Conservation (phyloP, 2,797 vertebrate species). For the Artibeus jamaicensis region DNA sequence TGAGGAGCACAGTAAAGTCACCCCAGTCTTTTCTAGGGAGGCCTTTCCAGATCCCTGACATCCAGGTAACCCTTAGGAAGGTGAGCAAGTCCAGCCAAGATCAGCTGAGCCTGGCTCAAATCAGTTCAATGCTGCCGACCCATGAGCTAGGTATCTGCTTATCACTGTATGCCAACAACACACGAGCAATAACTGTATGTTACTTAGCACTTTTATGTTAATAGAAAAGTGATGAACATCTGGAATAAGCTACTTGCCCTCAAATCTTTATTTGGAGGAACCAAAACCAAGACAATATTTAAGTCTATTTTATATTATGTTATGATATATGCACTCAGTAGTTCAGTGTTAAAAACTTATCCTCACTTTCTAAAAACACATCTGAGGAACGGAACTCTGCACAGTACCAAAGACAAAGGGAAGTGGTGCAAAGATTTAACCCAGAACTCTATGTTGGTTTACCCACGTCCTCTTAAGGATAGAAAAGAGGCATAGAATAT, state of each 20-base stretch:
- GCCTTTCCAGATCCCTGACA: background rate
- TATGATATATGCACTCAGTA: background rate
- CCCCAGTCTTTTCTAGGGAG: background rate
- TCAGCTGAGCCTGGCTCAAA: background rate
- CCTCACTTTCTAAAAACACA: background rate
- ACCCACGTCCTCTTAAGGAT: background rate
- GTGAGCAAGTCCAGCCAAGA: background rate
- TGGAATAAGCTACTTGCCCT: background rate
- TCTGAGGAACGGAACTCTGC: background rate
- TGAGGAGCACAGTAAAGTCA: background rate
- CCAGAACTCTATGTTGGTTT: background rate
- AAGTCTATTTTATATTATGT: background rate
- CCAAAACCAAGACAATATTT: background rate
- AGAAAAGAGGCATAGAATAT: background rate
- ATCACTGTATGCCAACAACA: background rate
- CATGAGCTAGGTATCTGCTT: background rate
- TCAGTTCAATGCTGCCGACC: background rate
- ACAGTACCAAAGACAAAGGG: background rate
- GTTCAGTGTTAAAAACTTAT: background rate
- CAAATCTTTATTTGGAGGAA: background rate
- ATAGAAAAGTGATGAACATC: background rate
- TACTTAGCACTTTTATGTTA: background rate
- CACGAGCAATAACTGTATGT: background rate
- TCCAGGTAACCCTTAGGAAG: background rate
- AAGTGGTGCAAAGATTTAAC: background rate